These are phyloP conservation scores for Torymus tubicola DNA, from an alignment of 2,888 invertebrate species.

Conservation along the genomic window DNA sequence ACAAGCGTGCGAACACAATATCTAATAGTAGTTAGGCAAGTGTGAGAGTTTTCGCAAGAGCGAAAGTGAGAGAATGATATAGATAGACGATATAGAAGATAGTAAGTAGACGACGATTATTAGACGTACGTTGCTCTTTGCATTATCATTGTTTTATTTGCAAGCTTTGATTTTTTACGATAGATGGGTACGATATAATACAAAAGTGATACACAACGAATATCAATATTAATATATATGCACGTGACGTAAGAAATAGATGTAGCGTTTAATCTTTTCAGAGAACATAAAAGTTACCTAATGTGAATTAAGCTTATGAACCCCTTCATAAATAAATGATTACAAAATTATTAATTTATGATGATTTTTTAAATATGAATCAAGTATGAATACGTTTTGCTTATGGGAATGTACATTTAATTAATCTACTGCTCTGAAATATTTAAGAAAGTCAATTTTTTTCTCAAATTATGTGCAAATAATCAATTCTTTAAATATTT, in stretches of 20 bases:
- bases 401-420: not conserved
- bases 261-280: not conserved
- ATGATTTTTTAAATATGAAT: not conserved
- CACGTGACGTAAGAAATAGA: not conserved
- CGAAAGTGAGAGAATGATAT: not conserved
- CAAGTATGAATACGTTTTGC: not conserved
- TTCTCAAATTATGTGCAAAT: too few relatives aligned
- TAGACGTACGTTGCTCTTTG: slow-evolving; percentile 14
- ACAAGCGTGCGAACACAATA: not conserved
- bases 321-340: too few relatives aligned
- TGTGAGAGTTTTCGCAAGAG: not conserved
- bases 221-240: slow-evolving; percentile 4
- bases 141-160: slow-evolving; percentile 28
- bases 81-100: too few relatives aligned
- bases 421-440: too few relatives aligned
- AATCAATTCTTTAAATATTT: too few relatives aligned
- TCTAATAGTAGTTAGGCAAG: not conserved
- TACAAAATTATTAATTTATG: not conserved
- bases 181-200: slow-evolving; percentile 11
- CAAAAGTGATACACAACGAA: slow-evolving; percentile 10
- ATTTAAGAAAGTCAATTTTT: too few relatives aligned
- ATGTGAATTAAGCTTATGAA: not conserved
- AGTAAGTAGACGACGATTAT: too few relatives aligned
- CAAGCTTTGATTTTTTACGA: slow-evolving; percentile 33
- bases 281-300: slow-evolving; percentile 36